phyloP scores from a whole-genome alignment of 2,113 vertebrate genomes.

The human (Homo sapiens) region GRCh38 chr18:63530001-63530500 shows the following conservation, averaged over 20 bases:
- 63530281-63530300: neutral
- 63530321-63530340: neutral
- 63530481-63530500: neutral
- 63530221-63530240: neutral
- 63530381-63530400: neutral
- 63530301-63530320: accelerated
- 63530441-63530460: neutral
- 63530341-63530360: accelerated
- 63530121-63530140: too few relatives aligned
- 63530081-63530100: accelerated
- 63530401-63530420: neutral
- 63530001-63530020: neutral
- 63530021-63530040: too few relatives aligned
- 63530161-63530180: neutral
- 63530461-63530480: neutral
- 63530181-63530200: neutral
- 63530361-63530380: neutral
- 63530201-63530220: neutral
- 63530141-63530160: neutral
- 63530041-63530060: neutral
- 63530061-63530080: neutral
- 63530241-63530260: neutral
- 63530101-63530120: neutral
- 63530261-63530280: accelerated
- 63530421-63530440: too few relatives aligned